Evolutionary conservation across 2,797 vertebrate genomes (phyloP).

Genomic region (Scolopax bukidnonensis): DNA sequence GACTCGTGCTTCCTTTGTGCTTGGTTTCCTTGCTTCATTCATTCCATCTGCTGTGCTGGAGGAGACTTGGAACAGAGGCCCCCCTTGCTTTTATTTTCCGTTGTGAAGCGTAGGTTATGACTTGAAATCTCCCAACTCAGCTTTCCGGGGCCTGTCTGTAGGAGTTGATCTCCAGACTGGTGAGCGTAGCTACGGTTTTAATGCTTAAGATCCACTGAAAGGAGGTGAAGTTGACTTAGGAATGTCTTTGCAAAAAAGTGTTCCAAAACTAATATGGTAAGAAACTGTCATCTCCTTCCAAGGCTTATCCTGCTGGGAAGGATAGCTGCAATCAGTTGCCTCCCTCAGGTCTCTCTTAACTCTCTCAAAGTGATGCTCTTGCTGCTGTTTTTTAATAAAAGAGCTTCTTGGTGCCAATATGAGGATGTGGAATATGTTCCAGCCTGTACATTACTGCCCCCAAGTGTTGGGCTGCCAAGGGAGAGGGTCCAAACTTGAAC

Average conservation of each 20-base stretch:
- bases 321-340: fast-evolving
- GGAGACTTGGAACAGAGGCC: background rate
- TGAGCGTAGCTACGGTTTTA: background rate
- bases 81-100: fast-evolving
- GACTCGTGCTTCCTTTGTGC: background rate
- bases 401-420: background rate
- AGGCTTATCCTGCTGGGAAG: background rate
- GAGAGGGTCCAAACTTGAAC: conserved; percentile 34
- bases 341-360: background rate
- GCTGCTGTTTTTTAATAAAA: background rate
- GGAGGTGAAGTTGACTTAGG: background rate
- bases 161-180: background rate
- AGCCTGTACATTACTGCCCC: conserved; percentile 33
- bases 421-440: fast-evolving
- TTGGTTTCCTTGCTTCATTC: background rate
- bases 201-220: background rate
- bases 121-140: background rate
- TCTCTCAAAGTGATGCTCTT: background rate
- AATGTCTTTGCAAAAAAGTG: background rate
- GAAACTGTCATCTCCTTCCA: background rate
- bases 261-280: background rate
- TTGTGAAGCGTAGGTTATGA: background rate
- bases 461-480: conserved; percentile 8
- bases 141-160: background rate
- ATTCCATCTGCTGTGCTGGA: background rate